These are phyloP conservation scores for Catocala fraxini DNA, from an alignment of 2,888 invertebrate genomes.

Conservation along the genomic window DNA sequence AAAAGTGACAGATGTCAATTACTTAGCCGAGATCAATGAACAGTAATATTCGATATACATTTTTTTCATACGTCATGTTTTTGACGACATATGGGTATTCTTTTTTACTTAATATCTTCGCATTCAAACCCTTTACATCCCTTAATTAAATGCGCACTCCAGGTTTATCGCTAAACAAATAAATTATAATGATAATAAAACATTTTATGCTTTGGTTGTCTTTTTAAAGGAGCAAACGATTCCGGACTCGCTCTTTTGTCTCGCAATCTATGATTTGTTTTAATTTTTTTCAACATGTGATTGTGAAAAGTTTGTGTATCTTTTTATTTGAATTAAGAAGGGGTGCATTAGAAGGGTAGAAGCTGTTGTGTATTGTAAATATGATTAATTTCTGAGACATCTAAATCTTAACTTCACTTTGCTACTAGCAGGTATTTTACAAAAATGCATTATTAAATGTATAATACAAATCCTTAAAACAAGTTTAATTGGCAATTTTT, in stretches of 20 bases:
- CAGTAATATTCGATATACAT: too few species aligned
- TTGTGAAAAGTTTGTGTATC: slow-evolving; percentile 31
- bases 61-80: too few species aligned
- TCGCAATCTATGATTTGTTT: slow-evolving; percentile 43
- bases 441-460: too few species aligned
- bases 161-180: slow-evolving; percentile 67
- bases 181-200: slow-evolving; percentile 78
- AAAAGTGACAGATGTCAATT: too few species aligned
- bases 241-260: slow-evolving; percentile 46
- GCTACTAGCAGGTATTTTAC: too few species aligned
- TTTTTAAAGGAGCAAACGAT: slow-evolving; percentile 45
- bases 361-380: slow-evolving; percentile 15
- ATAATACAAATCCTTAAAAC: too few species aligned
- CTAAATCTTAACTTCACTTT: too few species aligned
- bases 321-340: slow-evolving; percentile 22
- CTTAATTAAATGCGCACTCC: slow-evolving; percentile 74
- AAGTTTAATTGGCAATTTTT: too few species aligned
- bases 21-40: too few species aligned
- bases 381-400: slow-evolving; percentile 4
- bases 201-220: slow-evolving; percentile 68
- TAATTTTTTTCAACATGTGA: slow-evolving; percentile 41
- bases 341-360: slow-evolving; percentile 14
- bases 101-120: slow-evolving; percentile 34
- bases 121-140: slow-evolving; percentile 50
- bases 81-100: slow-evolving; percentile 20